Evolutionary conservation across 2,888 invertebrate genomes (phyloP).

Genomic region (Quadroppia sp.): DNA sequence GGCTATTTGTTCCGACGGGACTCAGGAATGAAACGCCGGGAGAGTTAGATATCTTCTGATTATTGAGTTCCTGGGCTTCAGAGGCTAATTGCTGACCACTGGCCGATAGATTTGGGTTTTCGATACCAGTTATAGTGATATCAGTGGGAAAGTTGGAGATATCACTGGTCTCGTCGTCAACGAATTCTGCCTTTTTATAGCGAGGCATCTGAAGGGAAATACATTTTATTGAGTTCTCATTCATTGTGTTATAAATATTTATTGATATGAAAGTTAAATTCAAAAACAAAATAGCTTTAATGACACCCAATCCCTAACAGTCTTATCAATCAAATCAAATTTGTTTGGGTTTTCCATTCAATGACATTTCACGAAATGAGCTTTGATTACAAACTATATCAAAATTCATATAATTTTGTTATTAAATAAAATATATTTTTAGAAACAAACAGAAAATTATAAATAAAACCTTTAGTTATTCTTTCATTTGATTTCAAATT

Average conservation of each 20-base stretch:
- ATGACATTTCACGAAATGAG: too few species aligned
- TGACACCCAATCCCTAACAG: background rate
- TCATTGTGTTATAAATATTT: background rate
- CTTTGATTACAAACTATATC: too few species aligned
- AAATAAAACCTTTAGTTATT: too few species aligned
- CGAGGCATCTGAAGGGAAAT: slow-evolving; percentile 45
- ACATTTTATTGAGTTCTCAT: background rate
- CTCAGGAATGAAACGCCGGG: slow-evolving; percentile 26
- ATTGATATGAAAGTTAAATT: too few species aligned
- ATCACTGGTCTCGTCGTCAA: slow-evolving; percentile 49
- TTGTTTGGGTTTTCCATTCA: too few species aligned
- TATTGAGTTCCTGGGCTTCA: background rate
- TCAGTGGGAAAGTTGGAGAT: slow-evolving; percentile 48
- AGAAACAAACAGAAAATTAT: too few species aligned
- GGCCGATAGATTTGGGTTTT: slow-evolving; percentile 38
- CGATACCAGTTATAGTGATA: slow-evolving; percentile 39
- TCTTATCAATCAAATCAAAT: background rate
- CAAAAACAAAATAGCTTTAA: background rate
- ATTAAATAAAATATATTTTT: too few species aligned
- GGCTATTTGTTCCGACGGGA: background rate
- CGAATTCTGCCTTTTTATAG: slow-evolving; percentile 49
- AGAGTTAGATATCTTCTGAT: background rate
- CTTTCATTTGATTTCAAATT: too few species aligned
- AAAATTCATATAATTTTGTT: too few species aligned
- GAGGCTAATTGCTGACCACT: slow-evolving; percentile 31